Base-by-base conservation (phyloP, 2,888 invertebrate species). In the Automeris io region DNA sequence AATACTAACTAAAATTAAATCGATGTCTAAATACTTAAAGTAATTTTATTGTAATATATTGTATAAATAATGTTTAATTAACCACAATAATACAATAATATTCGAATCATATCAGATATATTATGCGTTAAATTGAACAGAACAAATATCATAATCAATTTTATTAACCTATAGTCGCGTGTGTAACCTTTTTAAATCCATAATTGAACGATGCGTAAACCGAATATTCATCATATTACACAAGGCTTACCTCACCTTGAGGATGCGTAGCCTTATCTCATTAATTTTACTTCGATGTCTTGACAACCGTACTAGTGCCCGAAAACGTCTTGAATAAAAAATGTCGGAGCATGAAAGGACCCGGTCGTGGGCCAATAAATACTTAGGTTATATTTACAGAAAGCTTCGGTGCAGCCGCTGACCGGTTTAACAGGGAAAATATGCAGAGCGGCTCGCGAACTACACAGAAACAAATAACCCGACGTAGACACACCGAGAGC, bases 321-420 rank as follows among this genome's bases (percentile, higher is more conserved):
- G 38, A 36, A 42, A 43, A 48, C 50, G 50, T 57, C 42, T 40
- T 38, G 41, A 41, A 51, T 61, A 53, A 54, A 54, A 51, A 49
- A 54, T 42, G 47, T 45, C 43, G 47, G 52, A 41, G 41, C 41
- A 47, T 49, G 49, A 49, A 48, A 36, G 54, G 52, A 51, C 59
- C 65, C 67, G 57, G 52, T 61, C 62, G 34, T 47, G 47, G 49
- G 51, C 44, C 47, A 55, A 46, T 60, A 54, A 59, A 48, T 54
- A 67, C 63, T 61, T 40, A 43, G 44, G 26, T 64, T 67, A 75
- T 75, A 77, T 76, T 75, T 69, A 42, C 56, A 49, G 59, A 65
- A 68, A 70, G 61, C 52, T 43, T 21, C 46, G 51, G 35, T 40
- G 34, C 33, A 47, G 41, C 49, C 46, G 52, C 54, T 45, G 51